Evolutionary conservation across 1,140 invertebrate species (phyloP).

Genomic region (Drosophila ironensis): DNA sequence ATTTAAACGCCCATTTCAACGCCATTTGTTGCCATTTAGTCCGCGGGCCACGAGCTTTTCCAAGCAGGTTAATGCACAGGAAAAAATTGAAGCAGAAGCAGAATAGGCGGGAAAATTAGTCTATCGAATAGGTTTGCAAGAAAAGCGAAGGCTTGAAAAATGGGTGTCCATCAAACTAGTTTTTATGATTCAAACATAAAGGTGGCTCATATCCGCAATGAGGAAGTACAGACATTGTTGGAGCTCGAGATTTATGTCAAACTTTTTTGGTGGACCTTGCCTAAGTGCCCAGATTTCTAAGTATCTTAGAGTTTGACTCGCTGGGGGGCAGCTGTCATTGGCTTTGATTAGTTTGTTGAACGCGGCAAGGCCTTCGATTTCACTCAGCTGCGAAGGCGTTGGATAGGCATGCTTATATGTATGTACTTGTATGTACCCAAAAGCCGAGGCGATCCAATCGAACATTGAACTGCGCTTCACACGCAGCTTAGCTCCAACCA

Average conservation of each 20-base stretch:
- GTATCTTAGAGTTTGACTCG: constrained; percentile 32
- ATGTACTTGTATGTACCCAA: constrained; percentile 6
- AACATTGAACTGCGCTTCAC: constrained; percentile 67
- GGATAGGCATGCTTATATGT: neutral
- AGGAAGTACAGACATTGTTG: neutral
- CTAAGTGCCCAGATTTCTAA: constrained; percentile 4
- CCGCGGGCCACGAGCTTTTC: constrained; percentile 5
- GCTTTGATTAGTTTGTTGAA: constrained; percentile 74
- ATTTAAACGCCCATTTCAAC: constrained; percentile 43
- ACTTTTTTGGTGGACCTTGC: neutral
- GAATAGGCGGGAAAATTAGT: too few species aligned
- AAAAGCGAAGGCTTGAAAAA: too few species aligned
- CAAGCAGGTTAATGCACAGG: constrained; percentile 29
- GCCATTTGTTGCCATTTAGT: constrained; percentile 38
- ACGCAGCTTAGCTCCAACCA: constrained; percentile 48
- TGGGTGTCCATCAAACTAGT: too few species aligned
- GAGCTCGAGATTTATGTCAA: constrained; percentile 25
- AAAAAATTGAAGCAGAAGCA: too few species aligned
- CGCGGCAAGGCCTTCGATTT: constrained; percentile 69
- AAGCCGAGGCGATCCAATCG: constrained; percentile 11
- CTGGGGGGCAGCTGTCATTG: constrained; percentile 62
- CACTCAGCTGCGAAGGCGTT: constrained; percentile 53
- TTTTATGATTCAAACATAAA: too few species aligned
- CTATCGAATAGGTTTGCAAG: too few species aligned
- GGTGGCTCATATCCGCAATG: neutral